Evolutionary conservation across 2,113 vertebrate species (phyloP).

Genomic region (Coptodon rendalli): DNA sequence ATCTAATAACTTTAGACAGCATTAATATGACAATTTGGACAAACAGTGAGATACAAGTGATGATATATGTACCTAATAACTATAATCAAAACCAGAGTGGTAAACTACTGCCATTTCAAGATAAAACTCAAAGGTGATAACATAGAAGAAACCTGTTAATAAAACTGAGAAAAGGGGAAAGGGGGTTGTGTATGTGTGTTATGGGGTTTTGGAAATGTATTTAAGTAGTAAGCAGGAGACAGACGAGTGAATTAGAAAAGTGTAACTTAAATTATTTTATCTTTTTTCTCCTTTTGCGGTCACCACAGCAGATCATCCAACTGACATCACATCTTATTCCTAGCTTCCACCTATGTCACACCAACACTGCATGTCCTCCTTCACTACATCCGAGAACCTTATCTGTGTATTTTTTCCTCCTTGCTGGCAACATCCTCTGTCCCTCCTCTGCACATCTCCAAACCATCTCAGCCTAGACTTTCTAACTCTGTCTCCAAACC

Average conservation of each 20-base stretch:
- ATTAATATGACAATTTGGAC: background rate
- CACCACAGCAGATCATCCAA: background rate
- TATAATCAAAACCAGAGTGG: background rate
- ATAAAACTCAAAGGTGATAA: background rate
- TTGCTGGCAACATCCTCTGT: background rate
- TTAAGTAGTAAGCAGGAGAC: constrained; percentile 4
- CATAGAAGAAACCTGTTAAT: constrained; percentile 11
- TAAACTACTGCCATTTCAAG: background rate
- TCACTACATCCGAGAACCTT: background rate
- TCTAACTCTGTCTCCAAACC: background rate
- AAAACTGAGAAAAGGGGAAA: constrained; percentile 18
- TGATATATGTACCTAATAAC: background rate
- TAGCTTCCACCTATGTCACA: background rate
- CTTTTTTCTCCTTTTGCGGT: background rate
- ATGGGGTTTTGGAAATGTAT: constrained; percentile 19
- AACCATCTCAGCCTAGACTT: background rate
- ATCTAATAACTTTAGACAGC: background rate
- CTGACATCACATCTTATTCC: background rate
- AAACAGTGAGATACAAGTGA: background rate
- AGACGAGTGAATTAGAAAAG: background rate
- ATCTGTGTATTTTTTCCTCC: background rate
- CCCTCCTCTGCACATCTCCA: background rate
- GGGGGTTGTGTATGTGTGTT: background rate
- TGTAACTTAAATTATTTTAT: background rate
- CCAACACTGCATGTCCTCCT: background rate